A percentile compares a stretch with the other conserved stretches of the same genome.
phyloP scores from a whole-genome alignment of 2,888 invertebrate species.

The Fragum sueziense region DNA sequence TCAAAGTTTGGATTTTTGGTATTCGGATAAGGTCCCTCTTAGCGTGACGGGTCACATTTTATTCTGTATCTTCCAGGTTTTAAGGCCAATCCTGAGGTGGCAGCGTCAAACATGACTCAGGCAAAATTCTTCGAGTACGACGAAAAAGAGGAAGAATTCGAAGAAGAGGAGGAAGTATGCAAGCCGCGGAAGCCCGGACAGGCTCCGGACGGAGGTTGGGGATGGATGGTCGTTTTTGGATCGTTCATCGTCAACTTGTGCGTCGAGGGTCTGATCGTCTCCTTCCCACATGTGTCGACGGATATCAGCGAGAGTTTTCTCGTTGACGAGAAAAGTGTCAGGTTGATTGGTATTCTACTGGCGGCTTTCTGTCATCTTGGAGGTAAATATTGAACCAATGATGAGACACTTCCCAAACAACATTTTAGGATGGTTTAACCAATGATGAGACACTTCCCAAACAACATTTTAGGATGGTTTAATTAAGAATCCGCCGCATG shows the following conservation, averaged over 20 bases:
- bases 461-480: too few relatives aligned
- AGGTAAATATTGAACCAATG: too few relatives aligned
- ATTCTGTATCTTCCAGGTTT: not conserved
- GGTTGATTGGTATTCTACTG: constrained; percentile 85
- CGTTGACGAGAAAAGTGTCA: constrained; percentile 28
- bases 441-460: too few relatives aligned
- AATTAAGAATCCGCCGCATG: too few relatives aligned
- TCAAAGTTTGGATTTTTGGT: too few relatives aligned
- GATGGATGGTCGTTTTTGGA: constrained; percentile 78
- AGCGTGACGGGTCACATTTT: too few relatives aligned
- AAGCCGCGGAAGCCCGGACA: constrained; percentile 61
- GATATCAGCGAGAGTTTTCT: constrained; percentile 38
- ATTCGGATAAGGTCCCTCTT: too few relatives aligned
- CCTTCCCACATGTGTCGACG: constrained; percentile 15
- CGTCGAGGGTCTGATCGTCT: constrained; percentile 41
- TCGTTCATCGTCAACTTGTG: constrained; percentile 71
- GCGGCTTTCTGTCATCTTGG: constrained; percentile 91
- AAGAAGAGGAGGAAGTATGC: constrained; percentile 55
- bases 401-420: too few relatives aligned
- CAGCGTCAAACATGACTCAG: constrained; percentile 18
- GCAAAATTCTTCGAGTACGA: constrained; percentile 53
- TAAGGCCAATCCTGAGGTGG: constrained; percentile 18
- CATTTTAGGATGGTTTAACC: too few relatives aligned
- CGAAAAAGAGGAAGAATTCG: constrained; percentile 59
- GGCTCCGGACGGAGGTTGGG: constrained; percentile 80